Percentiles rank a stretch among this genome's conserved stretches.
phyloP scores from a whole-genome alignment of 2,113 vertebrate genomes.

The Tringa solitaria region DNA sequence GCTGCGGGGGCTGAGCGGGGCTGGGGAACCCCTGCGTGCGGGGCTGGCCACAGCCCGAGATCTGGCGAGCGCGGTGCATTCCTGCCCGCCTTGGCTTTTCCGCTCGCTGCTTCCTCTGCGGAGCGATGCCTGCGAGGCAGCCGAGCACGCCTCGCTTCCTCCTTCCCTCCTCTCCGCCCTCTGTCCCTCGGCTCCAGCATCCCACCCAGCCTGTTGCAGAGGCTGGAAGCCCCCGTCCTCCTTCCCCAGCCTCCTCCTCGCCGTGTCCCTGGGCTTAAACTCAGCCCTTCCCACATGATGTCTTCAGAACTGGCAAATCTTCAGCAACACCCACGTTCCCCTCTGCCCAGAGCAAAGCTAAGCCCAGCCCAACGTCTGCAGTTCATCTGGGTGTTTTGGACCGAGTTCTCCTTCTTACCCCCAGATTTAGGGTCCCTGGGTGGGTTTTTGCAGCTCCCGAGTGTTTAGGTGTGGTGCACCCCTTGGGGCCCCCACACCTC shows the following conservation, averaged over 20 bases:
- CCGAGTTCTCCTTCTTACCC: neutral
- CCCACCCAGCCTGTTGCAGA: neutral
- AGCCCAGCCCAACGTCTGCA: neutral
- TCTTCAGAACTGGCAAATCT: neutral
- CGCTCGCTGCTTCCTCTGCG: neutral
- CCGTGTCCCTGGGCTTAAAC: neutral
- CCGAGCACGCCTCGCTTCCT: neutral
- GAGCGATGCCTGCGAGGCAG: neutral
- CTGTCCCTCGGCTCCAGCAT: neutral
- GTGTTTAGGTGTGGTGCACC: neutral
- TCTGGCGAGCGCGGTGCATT: neutral
- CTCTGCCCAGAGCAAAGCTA: neutral
- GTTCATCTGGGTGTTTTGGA: neutral
- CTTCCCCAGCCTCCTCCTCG: neutral
- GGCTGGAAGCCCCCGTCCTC: accelerated
- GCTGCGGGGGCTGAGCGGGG: neutral
- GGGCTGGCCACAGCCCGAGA: neutral
- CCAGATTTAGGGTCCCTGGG: neutral
- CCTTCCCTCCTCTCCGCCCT: neutral
- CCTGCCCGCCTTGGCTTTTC: neutral
- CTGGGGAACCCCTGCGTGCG: accelerated
- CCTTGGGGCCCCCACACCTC: neutral
- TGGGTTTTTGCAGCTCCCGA: neutral
- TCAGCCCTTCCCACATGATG: neutral
- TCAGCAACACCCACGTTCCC: neutral